Evolutionary conservation across 2,888 invertebrate species (phyloP).

Genomic region (Andricus quercusramuli): DNA sequence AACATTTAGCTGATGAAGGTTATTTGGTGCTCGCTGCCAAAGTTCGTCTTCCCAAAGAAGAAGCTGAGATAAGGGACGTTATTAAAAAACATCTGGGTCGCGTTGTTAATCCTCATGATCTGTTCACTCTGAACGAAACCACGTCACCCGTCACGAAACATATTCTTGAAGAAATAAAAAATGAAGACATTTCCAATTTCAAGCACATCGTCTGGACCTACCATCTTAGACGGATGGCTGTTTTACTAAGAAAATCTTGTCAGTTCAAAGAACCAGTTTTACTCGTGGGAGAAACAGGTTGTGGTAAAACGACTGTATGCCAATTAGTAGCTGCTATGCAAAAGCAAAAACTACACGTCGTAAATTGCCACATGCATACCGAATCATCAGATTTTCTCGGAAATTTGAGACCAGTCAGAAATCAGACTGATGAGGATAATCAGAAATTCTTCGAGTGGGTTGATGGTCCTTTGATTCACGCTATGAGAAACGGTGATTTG

Average conservation of each 20-base stretch:
- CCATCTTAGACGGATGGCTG: conserved; percentile 91
- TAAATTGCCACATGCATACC: conserved; percentile 99
- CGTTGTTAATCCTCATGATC: conserved; percentile 84
- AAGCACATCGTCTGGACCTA: conserved; percentile 96
- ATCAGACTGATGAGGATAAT: conserved; percentile 80
- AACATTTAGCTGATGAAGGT: conserved; percentile 97
- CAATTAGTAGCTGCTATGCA: conserved; percentile 90
- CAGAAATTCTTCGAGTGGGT: conserved; percentile 95
- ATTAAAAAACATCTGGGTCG: conserved; percentile 90
- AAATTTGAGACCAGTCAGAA: conserved; percentile 93
- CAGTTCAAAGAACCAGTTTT: conserved; percentile 96
- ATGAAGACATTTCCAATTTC: conserved; percentile 82
- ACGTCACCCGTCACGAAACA: conserved; percentile 89
- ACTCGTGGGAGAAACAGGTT: conserved; percentile 98
- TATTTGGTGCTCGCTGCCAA: conserved; percentile 96
- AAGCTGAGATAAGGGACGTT: conserved; percentile 88
- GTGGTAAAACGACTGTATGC: conserved; percentile 98
- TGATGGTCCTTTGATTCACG: conserved; percentile 95
- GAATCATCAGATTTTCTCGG: conserved; percentile 99
- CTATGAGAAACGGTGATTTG: conserved; percentile 93
- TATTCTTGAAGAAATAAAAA: conserved; percentile 84
- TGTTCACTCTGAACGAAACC: conserved; percentile 85
- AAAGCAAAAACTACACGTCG: conserved; percentile 85
- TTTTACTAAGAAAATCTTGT: conserved; percentile 90
- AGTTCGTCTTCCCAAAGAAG: conserved; percentile 92